Evolutionary conservation across 1,140 invertebrate species (phyloP), one percentile per base, ranked within the genome.

Genomic region (Neodiprion virginianus): DNA sequence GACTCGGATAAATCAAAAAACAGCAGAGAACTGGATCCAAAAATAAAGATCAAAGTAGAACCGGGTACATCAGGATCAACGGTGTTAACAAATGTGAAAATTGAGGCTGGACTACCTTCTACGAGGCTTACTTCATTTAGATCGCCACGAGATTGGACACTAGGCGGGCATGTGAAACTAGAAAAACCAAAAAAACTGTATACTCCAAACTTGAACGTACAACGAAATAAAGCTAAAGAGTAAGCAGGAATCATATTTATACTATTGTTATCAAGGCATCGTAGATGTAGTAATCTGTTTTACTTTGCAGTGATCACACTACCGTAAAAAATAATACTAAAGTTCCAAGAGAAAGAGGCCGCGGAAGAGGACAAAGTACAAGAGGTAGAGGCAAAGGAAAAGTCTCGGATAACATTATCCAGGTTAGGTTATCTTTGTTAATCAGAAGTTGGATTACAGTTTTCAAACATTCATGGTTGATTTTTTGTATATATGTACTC

Each of bases 141-240:
- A 47, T 40, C 80, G 17, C 85, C 86, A 53, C 79, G 87, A 72
- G 86, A 88, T 76, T 80, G 87, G 65, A 87, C 86, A 8, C 72
- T 88, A 21, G 84, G 86, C 66, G 86, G 84, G 28, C 85, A 80
- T 72, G 69, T 85, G 9, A 88, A 86, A 69, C 67, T 72, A 70
- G 87, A 88, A 61, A 88, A 83, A 74, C 53, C 77, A 12, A 87
- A 84, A 72, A 87, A 85, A 77, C 40, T 84, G 3, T 88, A 86
- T 68, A 81, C 73, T 9, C 87, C 87, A 67, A 88, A 88, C 78
- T 73, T 88, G 7, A 88, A 88, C 81, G 85, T 81, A 17, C 85
- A 85, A 48, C 82, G 86, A 71, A 85, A 77, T 49, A 88, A 86
- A 47, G 86, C 85, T 75, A 84, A 82, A 61, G 84, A 86, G 87